A percentile compares a stretch with the other conserved stretches of the same genome.
phyloP scores from a whole-genome alignment of 2,797 vertebrate species.

The Crocodylus rhombifer region DNA sequence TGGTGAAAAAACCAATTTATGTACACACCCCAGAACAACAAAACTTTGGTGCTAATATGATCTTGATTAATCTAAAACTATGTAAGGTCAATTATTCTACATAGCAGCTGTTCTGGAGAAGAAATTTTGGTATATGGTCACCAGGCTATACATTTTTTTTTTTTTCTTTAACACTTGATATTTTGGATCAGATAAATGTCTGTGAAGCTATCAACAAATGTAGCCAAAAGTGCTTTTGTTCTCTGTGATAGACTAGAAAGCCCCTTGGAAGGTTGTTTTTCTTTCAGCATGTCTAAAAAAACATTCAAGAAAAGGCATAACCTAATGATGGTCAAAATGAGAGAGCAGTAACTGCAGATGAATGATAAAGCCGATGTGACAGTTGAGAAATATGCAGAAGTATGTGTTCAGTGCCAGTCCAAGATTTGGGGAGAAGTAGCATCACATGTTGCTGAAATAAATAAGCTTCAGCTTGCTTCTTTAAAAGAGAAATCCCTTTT shows the following conservation, averaged over 20 bases:
- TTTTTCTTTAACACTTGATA: neutral
- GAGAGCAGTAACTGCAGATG: neutral
- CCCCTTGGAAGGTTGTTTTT: neutral
- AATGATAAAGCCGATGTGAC: neutral
- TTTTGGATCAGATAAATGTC: neutral
- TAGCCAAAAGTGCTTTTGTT: neutral
- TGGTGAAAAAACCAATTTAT: too few species aligned
- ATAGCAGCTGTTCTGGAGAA: neutral
- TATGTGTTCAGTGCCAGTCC: neutral
- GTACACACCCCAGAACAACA: too few species aligned
- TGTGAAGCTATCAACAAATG: neutral
- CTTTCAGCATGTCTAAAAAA: neutral
- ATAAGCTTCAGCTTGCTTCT: neutral
- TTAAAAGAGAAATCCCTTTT: neutral
- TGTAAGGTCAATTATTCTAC: neutral
- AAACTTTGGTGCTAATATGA: neutral
- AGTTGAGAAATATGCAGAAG: neutral
- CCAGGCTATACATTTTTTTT: neutral
- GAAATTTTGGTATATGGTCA: neutral
- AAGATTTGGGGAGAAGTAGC: neutral
- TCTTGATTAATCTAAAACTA: neutral
- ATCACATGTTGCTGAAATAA: neutral
- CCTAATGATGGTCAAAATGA: neutral
- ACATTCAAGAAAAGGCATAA: neutral
- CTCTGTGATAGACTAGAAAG: neutral